phyloP scores from a whole-genome alignment of 1,140 invertebrate genomes.

The Zophobas morio region DNA sequence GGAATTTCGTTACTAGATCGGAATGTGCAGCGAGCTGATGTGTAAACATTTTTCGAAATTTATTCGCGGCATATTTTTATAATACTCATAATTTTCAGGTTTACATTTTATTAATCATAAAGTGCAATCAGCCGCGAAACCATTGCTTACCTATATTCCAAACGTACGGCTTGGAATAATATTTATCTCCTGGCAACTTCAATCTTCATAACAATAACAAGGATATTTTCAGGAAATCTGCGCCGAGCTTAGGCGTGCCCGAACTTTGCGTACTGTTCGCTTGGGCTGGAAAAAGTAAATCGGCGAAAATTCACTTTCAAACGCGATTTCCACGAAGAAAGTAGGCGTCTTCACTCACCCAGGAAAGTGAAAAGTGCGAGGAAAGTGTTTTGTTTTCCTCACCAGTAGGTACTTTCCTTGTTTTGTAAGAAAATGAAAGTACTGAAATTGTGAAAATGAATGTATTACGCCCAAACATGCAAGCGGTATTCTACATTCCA shows the following conservation, averaged over 20 bases:
- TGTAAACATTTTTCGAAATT: constrained; percentile 29
- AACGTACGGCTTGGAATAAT: constrained; percentile 18
- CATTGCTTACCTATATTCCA: constrained; percentile 34
- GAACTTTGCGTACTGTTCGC: no score
- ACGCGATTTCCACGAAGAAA: no score
- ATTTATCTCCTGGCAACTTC: constrained; percentile 9
- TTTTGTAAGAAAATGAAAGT: no score
- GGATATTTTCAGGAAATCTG: constrained; percentile 6
- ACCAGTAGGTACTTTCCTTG: no score
- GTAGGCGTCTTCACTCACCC: no score
- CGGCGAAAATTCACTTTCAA: no score
- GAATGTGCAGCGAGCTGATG: constrained; percentile 23
- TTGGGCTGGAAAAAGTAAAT: no score
- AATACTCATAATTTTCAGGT: constrained; percentile 28
- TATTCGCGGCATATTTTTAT: constrained; percentile 34
- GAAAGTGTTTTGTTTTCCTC: no score
- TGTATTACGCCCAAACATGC: no score
- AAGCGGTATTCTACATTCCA: no score
- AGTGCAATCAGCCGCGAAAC: constrained; percentile 26
- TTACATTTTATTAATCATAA: constrained; percentile 34
- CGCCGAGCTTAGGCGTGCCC: background rate
- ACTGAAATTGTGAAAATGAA: no score
- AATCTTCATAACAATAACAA: constrained; percentile 35
- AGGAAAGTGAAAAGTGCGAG: no score
- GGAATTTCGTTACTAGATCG: constrained; percentile 39